Evolutionary conservation across 1,140 invertebrate genomes (phyloP), one percentile per base, ranked within the genome.

Genomic region (Phenacoccus solenopsis): DNA sequence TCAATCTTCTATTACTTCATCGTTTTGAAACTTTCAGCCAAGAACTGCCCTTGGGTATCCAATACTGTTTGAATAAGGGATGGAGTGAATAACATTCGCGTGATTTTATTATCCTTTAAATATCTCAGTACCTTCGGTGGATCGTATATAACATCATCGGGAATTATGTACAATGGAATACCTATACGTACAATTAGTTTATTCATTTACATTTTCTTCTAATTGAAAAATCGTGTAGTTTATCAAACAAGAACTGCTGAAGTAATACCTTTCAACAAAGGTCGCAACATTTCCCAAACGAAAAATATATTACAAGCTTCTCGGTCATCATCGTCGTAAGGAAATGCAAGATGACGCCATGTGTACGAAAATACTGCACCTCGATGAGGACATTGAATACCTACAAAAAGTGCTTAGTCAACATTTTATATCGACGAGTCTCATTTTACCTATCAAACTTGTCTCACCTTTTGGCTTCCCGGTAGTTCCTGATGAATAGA

Each of bases 401-500:
- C 75, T 75, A 61, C 28, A 49, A 16, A 49, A n/a, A 49, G 3
- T 32, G 30, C 30, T 38, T 5, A 7, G 30, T 7, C 30, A 32
- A 32, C 5, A 32, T 32, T 32, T 32, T 32, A 32, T 32, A 32
- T 13, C 30, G 5, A 32, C 30, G n/a, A n/a, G n/a, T n/a, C n/a
- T n/a, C n/a, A n/a, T n/a, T n/a, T n/a, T n/a, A n/a, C n/a, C n/a
- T n/a, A 38, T 38, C 35, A n/a, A 10, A 38, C n/a, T 59, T 59
- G 57, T 59, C 16, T 32, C 49, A 75, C 82, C 82, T 78, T 84
- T 84, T 13, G 82, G 82, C 75, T 80, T 81, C 24, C 82, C 82
- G n/a, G 82, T 84, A 7, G 82, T 84, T 1, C 82, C 82, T 12
- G 82, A 83, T 0, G 80, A 81, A 71, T 81, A 82, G 0, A 81